Percentiles rank a stretch among this genome's conserved stretches.
Evolutionary conservation across 2,113 vertebrate species (phyloP).

Genomic region (Oenanthe oenanthe): DNA sequence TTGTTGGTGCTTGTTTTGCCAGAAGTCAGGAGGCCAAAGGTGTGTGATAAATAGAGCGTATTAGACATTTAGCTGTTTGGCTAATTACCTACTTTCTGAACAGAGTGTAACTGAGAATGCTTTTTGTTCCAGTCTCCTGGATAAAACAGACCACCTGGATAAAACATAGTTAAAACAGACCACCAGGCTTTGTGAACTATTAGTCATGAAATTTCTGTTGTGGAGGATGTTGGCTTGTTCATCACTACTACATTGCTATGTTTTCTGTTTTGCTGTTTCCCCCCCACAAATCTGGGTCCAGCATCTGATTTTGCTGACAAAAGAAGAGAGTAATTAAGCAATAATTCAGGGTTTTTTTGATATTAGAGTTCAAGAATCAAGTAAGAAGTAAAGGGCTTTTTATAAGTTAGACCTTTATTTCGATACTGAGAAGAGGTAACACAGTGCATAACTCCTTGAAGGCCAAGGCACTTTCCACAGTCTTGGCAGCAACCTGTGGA

Average conservation of each 20-base stretch:
- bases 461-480: background rate
- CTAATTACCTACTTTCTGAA: background rate
- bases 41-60: rapidly evolving
- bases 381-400: background rate
- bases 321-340: background rate
- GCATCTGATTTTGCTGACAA: background rate
- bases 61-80: background rate
- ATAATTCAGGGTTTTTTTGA: background rate
- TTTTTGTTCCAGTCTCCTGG: background rate
- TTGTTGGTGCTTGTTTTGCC: background rate
- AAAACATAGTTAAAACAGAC: background rate
- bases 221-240: background rate
- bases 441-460: background rate
- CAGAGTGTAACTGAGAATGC: background rate
- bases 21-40: background rate
- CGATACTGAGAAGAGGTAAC: background rate
- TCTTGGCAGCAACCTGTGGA: background rate
- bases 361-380: background rate
- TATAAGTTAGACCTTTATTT: background rate
- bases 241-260: background rate
- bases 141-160: background rate
- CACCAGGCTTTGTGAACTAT: background rate
- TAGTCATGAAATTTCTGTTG: background rate
- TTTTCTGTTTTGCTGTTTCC: background rate
- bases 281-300: background rate